Conservation (phyloP, 2,797 vertebrate species). For the Siniperca undulata region DNA sequence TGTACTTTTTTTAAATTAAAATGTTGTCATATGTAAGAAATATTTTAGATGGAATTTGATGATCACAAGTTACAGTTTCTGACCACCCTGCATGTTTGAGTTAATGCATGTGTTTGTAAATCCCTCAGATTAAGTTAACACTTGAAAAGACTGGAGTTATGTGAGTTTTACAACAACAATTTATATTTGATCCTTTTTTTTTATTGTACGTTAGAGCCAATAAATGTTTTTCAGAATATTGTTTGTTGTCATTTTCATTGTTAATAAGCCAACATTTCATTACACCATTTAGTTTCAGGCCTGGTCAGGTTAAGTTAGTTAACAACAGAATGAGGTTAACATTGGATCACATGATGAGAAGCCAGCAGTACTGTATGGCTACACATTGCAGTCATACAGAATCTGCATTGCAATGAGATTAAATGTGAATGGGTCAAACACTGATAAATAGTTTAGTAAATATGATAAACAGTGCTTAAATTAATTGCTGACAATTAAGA, state of each 20-base stretch:
- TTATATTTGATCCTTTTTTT: constrained; percentile 1
- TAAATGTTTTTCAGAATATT: constrained; percentile 21
- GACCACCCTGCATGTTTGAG: background rate
- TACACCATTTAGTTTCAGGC: background rate
- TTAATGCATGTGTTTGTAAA: background rate
- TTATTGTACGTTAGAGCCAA: constrained; percentile 20
- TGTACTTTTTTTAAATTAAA: background rate
- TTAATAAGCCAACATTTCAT: background rate
- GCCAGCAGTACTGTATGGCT: background rate
- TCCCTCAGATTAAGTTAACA: background rate
- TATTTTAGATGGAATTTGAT: background rate
- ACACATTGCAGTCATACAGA: background rate
- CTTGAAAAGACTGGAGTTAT: background rate
- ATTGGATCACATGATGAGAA: background rate
- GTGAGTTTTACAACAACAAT: background rate
- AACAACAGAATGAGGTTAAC: background rate
- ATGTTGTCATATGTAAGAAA: background rate
- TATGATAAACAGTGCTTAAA: background rate
- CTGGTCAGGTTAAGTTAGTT: too few relatives aligned
- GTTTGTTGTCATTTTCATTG: background rate
- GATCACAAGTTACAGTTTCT: background rate
- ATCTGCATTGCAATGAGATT: background rate
- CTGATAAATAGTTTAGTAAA: background rate
- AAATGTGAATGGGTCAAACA: background rate
- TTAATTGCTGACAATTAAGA: background rate